Conservation (phyloP, 2,113 vertebrate species). For the Rostratula benghalensis region DNA sequence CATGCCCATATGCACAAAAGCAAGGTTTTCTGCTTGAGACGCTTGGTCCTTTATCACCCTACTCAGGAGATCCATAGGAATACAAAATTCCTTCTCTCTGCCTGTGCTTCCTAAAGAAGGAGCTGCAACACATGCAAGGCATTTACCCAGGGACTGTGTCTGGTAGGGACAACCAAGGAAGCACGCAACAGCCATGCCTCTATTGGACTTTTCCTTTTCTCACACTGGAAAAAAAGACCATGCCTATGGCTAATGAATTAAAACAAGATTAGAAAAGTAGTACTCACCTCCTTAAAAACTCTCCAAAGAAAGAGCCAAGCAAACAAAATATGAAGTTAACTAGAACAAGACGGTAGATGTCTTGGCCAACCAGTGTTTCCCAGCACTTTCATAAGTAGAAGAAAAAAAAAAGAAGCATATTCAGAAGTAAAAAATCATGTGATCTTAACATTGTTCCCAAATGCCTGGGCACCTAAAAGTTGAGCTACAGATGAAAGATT, state of each 20-base stretch:
- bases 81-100: background rate
- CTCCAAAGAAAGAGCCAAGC: conserved; percentile 89
- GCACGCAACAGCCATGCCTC: background rate
- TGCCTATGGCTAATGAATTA: background rate
- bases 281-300: conserved; percentile 90
- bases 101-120: background rate
- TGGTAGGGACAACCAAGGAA: background rate
- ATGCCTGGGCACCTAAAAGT: background rate
- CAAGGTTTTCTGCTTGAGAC: background rate
- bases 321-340: conserved; percentile 91
- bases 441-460: background rate
- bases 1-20: background rate
- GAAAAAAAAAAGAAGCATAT: background rate
- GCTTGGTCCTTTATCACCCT: background rate
- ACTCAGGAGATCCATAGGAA: background rate
- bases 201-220: background rate
- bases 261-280: background rate
- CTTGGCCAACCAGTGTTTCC: conserved; percentile 91
- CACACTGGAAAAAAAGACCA: background rate
- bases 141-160: background rate
- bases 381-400: conserved; percentile 82
- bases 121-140: background rate
- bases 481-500: background rate
- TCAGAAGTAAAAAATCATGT: background rate
- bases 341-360: conserved; percentile 90